These are phyloP conservation scores for Drosophila nigritarsus DNA, from an alignment of 2,888 invertebrate species.

Conservation along the genomic window DNA sequence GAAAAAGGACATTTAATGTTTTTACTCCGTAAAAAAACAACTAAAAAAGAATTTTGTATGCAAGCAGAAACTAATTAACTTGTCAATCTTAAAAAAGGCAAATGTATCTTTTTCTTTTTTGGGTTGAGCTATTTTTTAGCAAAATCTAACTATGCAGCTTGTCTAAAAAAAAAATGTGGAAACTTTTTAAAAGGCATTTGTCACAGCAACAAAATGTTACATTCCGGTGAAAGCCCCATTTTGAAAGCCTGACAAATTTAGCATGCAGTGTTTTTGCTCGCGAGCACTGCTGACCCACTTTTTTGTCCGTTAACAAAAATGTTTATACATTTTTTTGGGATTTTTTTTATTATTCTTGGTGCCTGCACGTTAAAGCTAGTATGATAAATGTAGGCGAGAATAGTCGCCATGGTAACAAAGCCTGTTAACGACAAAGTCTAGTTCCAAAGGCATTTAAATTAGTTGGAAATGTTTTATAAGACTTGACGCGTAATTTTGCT, in stretches of 20 bases:
- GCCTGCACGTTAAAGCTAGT: conserved; percentile 15
- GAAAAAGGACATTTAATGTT: no score
- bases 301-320: conserved; percentile 10
- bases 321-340: conserved; percentile 20
- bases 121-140: not conserved
- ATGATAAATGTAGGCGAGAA: conserved; percentile 36
- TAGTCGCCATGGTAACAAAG: conserved; percentile 12
- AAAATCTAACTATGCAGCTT: not conserved
- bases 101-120: not conserved
- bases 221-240: conserved; percentile 26
- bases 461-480: conserved; percentile 42
- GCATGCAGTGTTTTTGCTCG: conserved; percentile 11
- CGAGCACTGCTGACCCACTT: conserved; percentile 39
- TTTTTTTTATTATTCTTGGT: not conserved
- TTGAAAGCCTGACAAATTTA: conserved; percentile 42
- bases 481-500: conserved; percentile 57
- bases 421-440: conserved; percentile 19
- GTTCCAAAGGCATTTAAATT: conserved; percentile 45
- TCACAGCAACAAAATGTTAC: conserved; percentile 21
- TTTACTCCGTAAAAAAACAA: not conserved
- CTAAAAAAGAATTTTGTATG: not conserved
- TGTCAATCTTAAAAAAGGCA: not conserved
- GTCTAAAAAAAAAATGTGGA: not conserved
- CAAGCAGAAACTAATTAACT: not conserved
- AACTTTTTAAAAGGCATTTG: conserved; percentile 16